These are phyloP conservation scores for Heliconius eleuchia DNA, from an alignment of 1,140 invertebrate species.

Conservation along the genomic window DNA sequence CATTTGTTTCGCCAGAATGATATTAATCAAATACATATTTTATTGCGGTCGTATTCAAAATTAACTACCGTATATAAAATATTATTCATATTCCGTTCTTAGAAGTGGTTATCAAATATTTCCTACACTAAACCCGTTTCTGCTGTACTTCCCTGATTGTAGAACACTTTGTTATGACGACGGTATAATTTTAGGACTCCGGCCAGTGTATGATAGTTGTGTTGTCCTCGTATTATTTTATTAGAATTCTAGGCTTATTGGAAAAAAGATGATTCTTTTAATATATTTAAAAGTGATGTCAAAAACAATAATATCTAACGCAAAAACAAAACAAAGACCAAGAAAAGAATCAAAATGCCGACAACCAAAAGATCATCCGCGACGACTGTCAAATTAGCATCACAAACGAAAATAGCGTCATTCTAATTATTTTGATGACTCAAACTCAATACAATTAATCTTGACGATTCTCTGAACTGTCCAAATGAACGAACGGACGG, in stretches of 20 bases:
- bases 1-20: conserved; percentile 69
- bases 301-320: conserved; percentile 52
- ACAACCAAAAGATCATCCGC: conserved; percentile 76
- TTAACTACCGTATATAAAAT: conserved; percentile 75
- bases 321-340: conserved; percentile 52
- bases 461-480: conserved; percentile 80
- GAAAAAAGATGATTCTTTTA: conserved; percentile 14
- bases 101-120: conserved; percentile 79
- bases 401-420: conserved; percentile 79
- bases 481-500: conserved; percentile 61
- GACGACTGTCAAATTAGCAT: conserved; percentile 81
- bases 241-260: background rate
- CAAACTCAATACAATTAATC: conserved; percentile 81
- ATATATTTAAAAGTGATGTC: conserved; percentile 31
- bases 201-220: conserved; percentile 58
- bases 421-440: conserved; percentile 82
- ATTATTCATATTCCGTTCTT: conserved; percentile 47
- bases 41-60: conserved; percentile 70
- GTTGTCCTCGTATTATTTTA: conserved; percentile 30
- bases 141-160: conserved; percentile 60
- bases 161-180: conserved; percentile 59
- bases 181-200: conserved; percentile 57
- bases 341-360: conserved; percentile 66
- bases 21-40: conserved; percentile 74
- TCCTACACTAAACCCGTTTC: conserved; percentile 69